phyloP scores from a whole-genome alignment of 2,888 invertebrate genomes.

The Athalia circularis region DNA sequence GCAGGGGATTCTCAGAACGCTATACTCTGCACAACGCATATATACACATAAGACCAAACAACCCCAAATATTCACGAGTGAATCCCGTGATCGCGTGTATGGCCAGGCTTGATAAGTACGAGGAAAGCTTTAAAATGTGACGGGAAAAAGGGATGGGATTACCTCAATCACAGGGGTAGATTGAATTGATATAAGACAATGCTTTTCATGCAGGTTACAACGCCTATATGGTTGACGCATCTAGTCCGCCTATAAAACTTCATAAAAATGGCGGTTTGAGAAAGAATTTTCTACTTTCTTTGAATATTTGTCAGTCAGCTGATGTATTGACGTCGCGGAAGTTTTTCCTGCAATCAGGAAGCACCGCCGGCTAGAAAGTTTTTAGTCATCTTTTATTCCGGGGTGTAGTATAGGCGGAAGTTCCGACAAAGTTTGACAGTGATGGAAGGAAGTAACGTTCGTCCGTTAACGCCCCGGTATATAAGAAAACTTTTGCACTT shows the following conservation, averaged over 20 bases:
- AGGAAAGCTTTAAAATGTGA: slow-evolving; percentile 43
- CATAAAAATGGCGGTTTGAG: too few species aligned
- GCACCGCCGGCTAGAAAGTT: slow-evolving; percentile 46
- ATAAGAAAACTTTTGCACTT: slow-evolving; percentile 41
- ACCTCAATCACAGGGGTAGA: slow-evolving; percentile 55
- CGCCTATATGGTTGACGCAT: too few species aligned
- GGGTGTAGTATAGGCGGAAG: slow-evolving; percentile 14
- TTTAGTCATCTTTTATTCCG: slow-evolving; percentile 48
- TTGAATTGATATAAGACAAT: slow-evolving; percentile 46
- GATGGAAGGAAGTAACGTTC: slow-evolving; percentile 55
- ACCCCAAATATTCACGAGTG: slow-evolving; percentile 32
- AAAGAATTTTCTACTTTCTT: slow-evolving; percentile 48
- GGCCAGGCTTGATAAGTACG: slow-evolving; percentile 64
- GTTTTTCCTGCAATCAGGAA: slow-evolving; percentile 45
- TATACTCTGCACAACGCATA: slow-evolving; percentile 13
- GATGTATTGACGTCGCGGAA: slow-evolving; percentile 50
- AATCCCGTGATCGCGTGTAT: slow-evolving; percentile 28
- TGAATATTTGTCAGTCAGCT: slow-evolving; percentile 55
- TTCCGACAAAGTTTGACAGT: slow-evolving; percentile 55
- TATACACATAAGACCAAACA: not conserved
- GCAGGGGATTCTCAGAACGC: not conserved
- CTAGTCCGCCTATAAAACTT: too few species aligned
- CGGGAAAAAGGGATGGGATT: slow-evolving; percentile 31
- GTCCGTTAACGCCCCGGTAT: slow-evolving; percentile 44
- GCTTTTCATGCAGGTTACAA: not conserved